Base-by-base conservation (phyloP, 2,797 vertebrate genomes). In the Avahi laniger region DNA sequence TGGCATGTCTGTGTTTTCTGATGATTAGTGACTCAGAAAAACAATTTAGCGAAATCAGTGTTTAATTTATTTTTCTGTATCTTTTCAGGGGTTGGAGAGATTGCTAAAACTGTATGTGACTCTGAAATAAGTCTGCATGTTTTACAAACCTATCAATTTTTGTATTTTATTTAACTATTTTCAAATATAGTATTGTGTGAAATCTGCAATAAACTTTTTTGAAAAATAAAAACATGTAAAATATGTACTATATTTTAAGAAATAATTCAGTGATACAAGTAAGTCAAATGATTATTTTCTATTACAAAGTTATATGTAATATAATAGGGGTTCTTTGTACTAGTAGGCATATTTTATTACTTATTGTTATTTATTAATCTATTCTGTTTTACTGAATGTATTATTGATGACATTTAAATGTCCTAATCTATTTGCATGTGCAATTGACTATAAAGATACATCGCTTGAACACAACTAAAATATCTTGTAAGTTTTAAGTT, bases 31-130 rank as follows among this genome's bases (percentile, higher is more conserved):
- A 30, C 82, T 96, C 91, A 65, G 72, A 67, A 95, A 97, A 92
- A 95, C 73, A 91, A 92, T 96, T 95, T 93, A 89, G 72, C 65
- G 46, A 93, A 96, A 97, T 97, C 95, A 97, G 43, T 59, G 41
- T 57, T 73, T 33, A 69, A 92, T 84, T 90, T 97, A 82, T 18
- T 52, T 52, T 65, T 79, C 67, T 86, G n/a, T 57, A 65, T 91
- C 72, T 95, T 91, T 90, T 59, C 48, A 92, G 14, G n/a, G 1
- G 5, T 46, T 95, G 11, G 18, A 95, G 41, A 81, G n/a, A 95
- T 69, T 82, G 54, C 75, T 96, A 33, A 78, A 72, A 70, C 63
- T 85, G 5, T 65, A 90, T 80, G 18, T 83, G 72, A 50, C 59
- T 90, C 67, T 90, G 17, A 70, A 63, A 67, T 73, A 78, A 91